Base-by-base conservation (phyloP, 2,888 invertebrate species). In the Peribatodes rhomboidaria region DNA sequence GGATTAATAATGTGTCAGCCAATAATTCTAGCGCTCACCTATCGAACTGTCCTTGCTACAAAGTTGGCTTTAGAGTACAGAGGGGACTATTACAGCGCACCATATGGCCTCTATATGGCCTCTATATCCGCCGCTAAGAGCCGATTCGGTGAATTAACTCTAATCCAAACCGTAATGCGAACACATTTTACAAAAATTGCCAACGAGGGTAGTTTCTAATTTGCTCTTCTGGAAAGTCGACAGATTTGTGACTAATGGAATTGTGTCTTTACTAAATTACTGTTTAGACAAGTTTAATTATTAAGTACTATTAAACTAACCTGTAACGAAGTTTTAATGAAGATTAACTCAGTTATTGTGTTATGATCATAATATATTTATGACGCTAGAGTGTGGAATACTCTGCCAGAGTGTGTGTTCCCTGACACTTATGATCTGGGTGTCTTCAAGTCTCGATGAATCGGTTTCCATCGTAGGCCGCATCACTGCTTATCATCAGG, bases 151-250 rank as follows among this genome's bases (percentile, higher is more conserved):
- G 86, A 85, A 86, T 89, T 89, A 87, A 82, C 81, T 77, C 80
- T 89, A 90, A 92, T 90, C 89, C 88, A 67, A 70, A 76, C 82
- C 80, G 78, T 88, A 85, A 89, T 86, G 86, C 78, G 83, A 85
- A 85, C 86, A 86, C 85, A 82, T 87, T 88, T 83, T 83, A 81
- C 84, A 85, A 75, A 87, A 79, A 79, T 82, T 85, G 69, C 69
- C 42, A 62, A 54, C n/a, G 56, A 70, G 78, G 81, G 79, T 67
- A 69, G 60, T 71, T 69, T 47, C 63, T 50, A 65, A 68, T 61
- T 72, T 65, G 65, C 58, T 61, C 59, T 53, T 18, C n/a, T 42
- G 33, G 37, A 27, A 59, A 31, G 59, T 44, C 42, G 50, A 54
- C 54, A 42, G 42, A 10, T 42, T 50, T 52, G 35, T 22, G 53